phyloP scores from a whole-genome alignment of 30 jellyfish, hydroid and myxozoan genomes.

The Pelagia noctiluca region DNA sequence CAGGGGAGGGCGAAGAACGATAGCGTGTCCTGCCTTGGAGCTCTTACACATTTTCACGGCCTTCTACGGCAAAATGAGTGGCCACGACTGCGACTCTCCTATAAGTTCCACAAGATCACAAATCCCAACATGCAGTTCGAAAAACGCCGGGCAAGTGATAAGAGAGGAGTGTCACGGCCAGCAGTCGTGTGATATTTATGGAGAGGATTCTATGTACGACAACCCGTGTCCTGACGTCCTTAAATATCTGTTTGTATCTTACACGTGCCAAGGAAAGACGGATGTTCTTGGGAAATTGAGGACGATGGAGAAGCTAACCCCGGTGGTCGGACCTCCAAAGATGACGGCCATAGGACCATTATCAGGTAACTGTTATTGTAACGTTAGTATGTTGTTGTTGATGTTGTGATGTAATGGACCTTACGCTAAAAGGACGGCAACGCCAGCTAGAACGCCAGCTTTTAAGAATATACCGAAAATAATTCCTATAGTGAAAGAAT shows the following conservation, averaged over 20 bases:
- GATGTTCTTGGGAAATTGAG: conserved; percentile 73
- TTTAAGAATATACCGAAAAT: no score
- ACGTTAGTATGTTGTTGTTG: no score
- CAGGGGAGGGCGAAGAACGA: conserved; percentile 88
- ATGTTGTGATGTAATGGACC: neutral
- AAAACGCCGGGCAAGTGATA: conserved; percentile 79
- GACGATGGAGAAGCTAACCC: conserved; percentile 53
- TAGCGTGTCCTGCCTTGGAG: conserved; percentile 85
- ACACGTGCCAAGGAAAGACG: conserved; percentile 94
- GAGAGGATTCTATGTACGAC: conserved; percentile 90
- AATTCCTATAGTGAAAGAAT: no score
- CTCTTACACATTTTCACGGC: conserved; percentile 94
- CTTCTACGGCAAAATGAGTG: conserved; percentile 96
- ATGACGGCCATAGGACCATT: conserved; percentile 46
- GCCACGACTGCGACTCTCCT: conserved; percentile 98
- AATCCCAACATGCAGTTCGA: conserved; percentile 96
- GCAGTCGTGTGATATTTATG: conserved; percentile 97
- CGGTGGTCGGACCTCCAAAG: neutral
- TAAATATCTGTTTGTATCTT: conserved; percentile 90
- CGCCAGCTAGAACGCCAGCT: no score
- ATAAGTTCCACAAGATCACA: conserved; percentile 76
- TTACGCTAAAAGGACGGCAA: neutral
- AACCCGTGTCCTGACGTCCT: conserved; percentile 95
- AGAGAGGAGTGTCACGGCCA: conserved; percentile 96
- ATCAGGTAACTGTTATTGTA: conserved; percentile 10